Evolutionary conservation across 2,888 invertebrate genomes (phyloP).

Genomic region (Lathronympha strigana): DNA sequence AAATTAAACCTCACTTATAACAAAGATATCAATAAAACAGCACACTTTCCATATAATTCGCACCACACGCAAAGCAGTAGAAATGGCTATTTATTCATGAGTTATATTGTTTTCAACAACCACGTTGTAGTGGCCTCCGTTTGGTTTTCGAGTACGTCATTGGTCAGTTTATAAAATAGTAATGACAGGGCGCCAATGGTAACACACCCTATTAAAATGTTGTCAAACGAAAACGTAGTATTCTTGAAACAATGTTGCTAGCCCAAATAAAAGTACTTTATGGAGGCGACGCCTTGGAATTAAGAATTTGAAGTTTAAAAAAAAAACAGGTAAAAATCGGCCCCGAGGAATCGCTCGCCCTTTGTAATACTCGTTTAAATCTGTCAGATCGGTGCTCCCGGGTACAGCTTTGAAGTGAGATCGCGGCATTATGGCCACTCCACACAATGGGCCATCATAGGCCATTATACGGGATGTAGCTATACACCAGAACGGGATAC

Average conservation of each 20-base stretch:
- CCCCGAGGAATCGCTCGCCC: too few relatives aligned
- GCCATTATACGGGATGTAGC: too few relatives aligned
- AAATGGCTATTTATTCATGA: slow-evolving; percentile 67
- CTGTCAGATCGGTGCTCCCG: too few relatives aligned
- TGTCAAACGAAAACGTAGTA: slow-evolving; percentile 13
- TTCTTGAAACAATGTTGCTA: slow-evolving; percentile 24
- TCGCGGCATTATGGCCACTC: too few relatives aligned
- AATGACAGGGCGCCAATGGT: slow-evolving; percentile 9
- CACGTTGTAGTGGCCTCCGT: neutral
- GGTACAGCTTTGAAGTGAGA: too few relatives aligned
- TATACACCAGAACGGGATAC: too few relatives aligned
- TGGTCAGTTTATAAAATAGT: slow-evolving; percentile 3
- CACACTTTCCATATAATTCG: slow-evolving; percentile 48
- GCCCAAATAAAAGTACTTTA: neutral
- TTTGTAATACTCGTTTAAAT: too few relatives aligned
- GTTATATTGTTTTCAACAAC: slow-evolving; percentile 47
- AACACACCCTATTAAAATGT: neutral
- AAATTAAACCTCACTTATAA: slow-evolving; percentile 45
- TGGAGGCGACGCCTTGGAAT: neutral
- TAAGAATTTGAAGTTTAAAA: neutral
- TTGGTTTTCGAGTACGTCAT: neutral
- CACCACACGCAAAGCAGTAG: slow-evolving; percentile 56
- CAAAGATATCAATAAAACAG: slow-evolving; percentile 47
- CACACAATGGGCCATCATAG: too few relatives aligned
- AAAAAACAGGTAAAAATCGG: neutral